Evolutionary conservation across 35 echinoderm and acorn worm species (phyloP).

Genomic region (Heliocidaris tuberculata): DNA sequence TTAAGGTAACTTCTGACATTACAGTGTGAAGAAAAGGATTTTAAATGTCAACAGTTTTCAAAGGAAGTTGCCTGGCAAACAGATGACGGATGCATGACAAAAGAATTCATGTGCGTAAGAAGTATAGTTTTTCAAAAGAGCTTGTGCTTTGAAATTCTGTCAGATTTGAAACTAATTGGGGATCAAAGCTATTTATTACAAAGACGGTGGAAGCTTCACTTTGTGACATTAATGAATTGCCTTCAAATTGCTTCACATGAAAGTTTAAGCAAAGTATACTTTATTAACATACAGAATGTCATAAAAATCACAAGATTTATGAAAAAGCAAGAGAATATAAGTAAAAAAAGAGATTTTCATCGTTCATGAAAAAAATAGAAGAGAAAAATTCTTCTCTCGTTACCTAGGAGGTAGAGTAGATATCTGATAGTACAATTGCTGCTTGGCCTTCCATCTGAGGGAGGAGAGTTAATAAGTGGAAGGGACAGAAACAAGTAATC

Average conservation of each 20-base stretch:
- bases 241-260: too few species aligned
- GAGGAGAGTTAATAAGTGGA: constrained; percentile 59
- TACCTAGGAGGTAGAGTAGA: constrained; percentile 74
- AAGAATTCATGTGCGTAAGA: not conserved
- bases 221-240: too few species aligned
- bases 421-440: constrained; percentile 84
- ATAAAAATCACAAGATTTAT: not conserved
- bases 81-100: too few species aligned
- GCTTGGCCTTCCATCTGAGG: constrained; percentile 77
- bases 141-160: not conserved
- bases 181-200: too few species aligned
- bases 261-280: too few species aligned
- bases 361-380: not conserved
- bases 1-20: too few species aligned
- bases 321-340: not conserved
- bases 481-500: constrained; percentile 48
- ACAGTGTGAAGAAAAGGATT: too few species aligned
- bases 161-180: too few species aligned
- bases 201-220: too few species aligned
- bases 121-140: not conserved
- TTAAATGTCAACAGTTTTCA: not conserved
- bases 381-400: not conserved
- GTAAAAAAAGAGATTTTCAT: not conserved
- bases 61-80: not conserved
- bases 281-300: not conserved